Base-by-base conservation (phyloP, 2,113 vertebrate species). In the Microcebus ravelobensis region DNA sequence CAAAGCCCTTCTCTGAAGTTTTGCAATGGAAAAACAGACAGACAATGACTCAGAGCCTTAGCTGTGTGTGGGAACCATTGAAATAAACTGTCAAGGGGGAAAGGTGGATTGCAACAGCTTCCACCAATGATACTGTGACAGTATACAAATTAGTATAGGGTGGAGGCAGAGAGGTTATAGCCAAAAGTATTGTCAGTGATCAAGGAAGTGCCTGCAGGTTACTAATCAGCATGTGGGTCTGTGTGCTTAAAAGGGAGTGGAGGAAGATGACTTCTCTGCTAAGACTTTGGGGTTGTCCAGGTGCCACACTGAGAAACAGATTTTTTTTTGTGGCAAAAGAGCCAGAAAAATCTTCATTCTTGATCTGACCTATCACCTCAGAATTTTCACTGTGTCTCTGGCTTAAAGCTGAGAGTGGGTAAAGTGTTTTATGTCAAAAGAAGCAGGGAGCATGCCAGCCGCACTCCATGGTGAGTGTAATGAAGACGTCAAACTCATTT, bases 21-120 rank as follows among this genome's bases (percentile, higher is more conserved):
- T 95, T 96, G 70, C 86, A 95, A 93, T 96, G 94, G 95, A 96
- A 97, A 97, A 97, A 95, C 93, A 96, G 95, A 91, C 77, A 82
- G 90, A 90, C 59, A 81, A 15, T 98, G 97, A 97, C 95, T 97
- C 95, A 97, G 82, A 97, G 48, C 57, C 45, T 93, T 90, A 94
- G 59, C 83, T 94, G 94, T 96, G 91, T 96, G 97, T 95, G 95
- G 95, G 96, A 97, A 95, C 73, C 91, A 97, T 87, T 97, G 97
- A 97, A 97, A 98, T 89, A 96, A 97, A 94, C 96, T 97, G 93
- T 97, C 94, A 94, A 95, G 94, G 82, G 90, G 68, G 79, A 95
- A 96, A 93, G 59, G 82, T 77, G 55, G 77, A 95, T 97, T 98
- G 89, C 86, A 97, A 96, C 89, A 97, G 93, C 45, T 59, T 96